Evolutionary conservation across 2,797 vertebrate genomes (phyloP).

Genomic region (Peromyscus attwateri): DNA sequence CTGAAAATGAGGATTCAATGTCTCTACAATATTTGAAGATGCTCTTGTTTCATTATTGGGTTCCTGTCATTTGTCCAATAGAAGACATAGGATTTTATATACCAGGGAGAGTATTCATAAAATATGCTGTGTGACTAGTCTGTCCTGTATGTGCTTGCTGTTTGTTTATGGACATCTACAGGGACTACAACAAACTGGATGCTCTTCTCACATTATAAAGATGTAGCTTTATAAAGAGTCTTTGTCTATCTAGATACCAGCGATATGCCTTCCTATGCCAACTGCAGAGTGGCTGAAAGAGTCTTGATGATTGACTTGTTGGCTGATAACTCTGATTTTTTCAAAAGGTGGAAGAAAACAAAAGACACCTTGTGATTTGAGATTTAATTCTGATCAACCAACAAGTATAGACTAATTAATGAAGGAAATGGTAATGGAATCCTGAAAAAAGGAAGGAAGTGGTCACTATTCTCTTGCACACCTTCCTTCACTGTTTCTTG

Average conservation of each 20-base stretch:
- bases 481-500: neutral
- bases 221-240: neutral
- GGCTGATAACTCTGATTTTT: neutral
- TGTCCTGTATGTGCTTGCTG: neutral
- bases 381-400: neutral
- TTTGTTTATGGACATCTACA: neutral
- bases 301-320: neutral
- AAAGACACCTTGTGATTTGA: neutral
- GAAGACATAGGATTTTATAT: neutral
- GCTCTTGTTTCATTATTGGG: neutral
- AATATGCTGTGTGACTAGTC: rapidly evolving
- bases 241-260: neutral
- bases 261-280: neutral
- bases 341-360: neutral
- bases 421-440: neutral
- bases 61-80: neutral
- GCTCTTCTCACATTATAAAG: constrained; percentile 7
- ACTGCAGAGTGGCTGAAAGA: neutral
- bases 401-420: neutral
- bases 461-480: neutral
- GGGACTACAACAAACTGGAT: neutral
- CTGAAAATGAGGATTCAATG: neutral
- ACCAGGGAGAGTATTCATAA: neutral
- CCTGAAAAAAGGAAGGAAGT: neutral
- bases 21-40: neutral